Conservation (phyloP, 2,888 invertebrate genomes). For the Melinaea menophilus region DNA sequence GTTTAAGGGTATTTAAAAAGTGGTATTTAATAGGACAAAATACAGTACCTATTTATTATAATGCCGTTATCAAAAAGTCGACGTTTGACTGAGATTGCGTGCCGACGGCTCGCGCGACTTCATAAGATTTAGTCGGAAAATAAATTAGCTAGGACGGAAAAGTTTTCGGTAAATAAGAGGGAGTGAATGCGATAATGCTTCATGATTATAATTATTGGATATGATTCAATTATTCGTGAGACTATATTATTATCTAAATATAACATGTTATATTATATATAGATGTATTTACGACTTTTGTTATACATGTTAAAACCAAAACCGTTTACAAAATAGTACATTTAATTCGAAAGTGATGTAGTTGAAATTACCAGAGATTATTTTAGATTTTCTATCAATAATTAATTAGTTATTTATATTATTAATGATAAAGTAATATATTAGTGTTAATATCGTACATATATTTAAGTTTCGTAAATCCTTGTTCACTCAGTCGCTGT, state of each 20-base stretch:
- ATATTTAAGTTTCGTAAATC: slow-evolving; percentile 26
- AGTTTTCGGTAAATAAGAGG: slow-evolving; percentile 69
- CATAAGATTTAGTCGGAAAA: slow-evolving; percentile 74
- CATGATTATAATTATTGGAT: slow-evolving; percentile 19
- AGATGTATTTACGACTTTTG: background rate
- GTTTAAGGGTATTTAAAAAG: background rate
- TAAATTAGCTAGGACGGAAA: slow-evolving; percentile 74
- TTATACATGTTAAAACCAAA: too few species aligned
- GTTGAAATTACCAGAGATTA: too few species aligned
- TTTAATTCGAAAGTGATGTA: too few species aligned
- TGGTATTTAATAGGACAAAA: slow-evolving; percentile 34
- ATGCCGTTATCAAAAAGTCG: slow-evolving; percentile 70
- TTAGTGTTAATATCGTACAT: slow-evolving; percentile 16
- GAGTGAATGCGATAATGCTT: slow-evolving; percentile 21
- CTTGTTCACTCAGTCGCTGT: slow-evolving; percentile 42
- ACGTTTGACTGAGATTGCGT: slow-evolving; percentile 71
- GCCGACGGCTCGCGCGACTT: slow-evolving; percentile 63
- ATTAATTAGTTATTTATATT: too few species aligned
- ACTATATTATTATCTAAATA: slow-evolving; percentile 26
- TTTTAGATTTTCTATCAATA: too few species aligned
- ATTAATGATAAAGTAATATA: background rate
- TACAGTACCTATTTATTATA: slow-evolving; percentile 55
- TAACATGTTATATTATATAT: background rate
- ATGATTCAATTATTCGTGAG: slow-evolving; percentile 28
- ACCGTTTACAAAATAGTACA: too few species aligned